Evolutionary conservation across 2,888 invertebrate genomes (phyloP), one percentile per base, ranked within the genome.

Genomic region (Galerucella pusilla): DNA sequence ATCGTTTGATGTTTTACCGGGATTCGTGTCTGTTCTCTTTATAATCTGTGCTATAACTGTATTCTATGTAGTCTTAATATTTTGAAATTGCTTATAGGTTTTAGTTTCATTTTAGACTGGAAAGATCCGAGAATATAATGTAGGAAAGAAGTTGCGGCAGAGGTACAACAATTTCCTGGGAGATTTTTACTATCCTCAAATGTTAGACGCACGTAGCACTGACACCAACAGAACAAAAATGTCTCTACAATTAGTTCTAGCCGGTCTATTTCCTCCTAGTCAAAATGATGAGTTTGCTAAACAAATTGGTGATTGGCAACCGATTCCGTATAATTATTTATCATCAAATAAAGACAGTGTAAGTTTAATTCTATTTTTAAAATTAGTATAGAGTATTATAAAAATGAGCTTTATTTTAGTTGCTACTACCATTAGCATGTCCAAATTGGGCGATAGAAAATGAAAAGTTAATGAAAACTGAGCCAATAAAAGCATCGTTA

Each of bases 171-270:
- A 86, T 35, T 92, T 92, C 85, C 86, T 94, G 68, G 91, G 91
- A n/a, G 85, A 88, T 16, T 84, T 87, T 68, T 93, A 92, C 84
- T 88, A 87, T 79, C 90, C 90, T 11, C 88, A 90, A 73, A 78
- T 82, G 35, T 75, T 94, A 63, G 90, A 90, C 84, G 90, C 94
- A 2, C 90, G 92, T 83, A 91, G 91, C 73, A 93, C 94, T 0
- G 92, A 92, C 75, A 91, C 92, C 46, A 91, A 93, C 83, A 89
- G 95, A 71, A 93, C 94, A 2, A 90, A 93, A 84, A 93, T 93
- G 91, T 92, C 93, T 52, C 90, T 93, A 61, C 89, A 91, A 81
- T 88, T 92, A 45, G 90, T 93, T 67, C 86, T 94, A 77, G 93
- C 94, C 25, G 93, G 92, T 12, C 85, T 95, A 72, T 94, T 91